Evolutionary conservation across 2,797 vertebrate genomes (phyloP).

Genomic region (Phataginus tetradactyla): DNA sequence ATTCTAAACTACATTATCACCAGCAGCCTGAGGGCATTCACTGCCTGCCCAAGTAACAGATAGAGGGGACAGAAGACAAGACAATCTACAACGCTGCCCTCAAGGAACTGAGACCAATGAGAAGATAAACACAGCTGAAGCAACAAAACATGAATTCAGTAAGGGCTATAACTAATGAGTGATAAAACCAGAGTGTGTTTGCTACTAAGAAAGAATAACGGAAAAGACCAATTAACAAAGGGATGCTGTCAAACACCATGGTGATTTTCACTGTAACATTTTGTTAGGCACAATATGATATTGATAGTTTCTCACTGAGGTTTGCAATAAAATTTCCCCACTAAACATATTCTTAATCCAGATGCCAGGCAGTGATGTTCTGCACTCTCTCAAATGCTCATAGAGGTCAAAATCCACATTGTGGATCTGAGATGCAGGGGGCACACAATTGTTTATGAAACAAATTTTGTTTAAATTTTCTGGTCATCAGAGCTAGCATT

Average conservation of each 20-base stretch:
- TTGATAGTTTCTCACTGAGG: background rate
- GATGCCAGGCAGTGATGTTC: background rate
- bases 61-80: background rate
- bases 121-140: slow-evolving; percentile 31
- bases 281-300: slow-evolving; percentile 50
- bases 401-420: background rate
- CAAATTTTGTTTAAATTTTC: background rate
- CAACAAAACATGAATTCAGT: slow-evolving; percentile 43
- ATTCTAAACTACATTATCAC: background rate
- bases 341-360: slow-evolving; percentile 55
- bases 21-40: background rate
- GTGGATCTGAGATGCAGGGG: background rate
- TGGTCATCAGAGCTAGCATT: background rate
- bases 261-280: slow-evolving; percentile 27
- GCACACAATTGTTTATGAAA: background rate
- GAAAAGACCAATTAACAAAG: slow-evolving; percentile 62
- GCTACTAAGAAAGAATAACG: slow-evolving; percentile 34
- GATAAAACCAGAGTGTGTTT: slow-evolving; percentile 14
- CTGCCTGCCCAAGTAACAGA: background rate
- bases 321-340: slow-evolving; percentile 44
- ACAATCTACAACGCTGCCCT: background rate
- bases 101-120: background rate
- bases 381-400: background rate
- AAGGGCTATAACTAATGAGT: slow-evolving; percentile 37
- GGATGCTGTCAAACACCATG: slow-evolving; percentile 10